Base-by-base conservation (phyloP, 2,888 invertebrate species). In the Melinaea marsaeus region DNA sequence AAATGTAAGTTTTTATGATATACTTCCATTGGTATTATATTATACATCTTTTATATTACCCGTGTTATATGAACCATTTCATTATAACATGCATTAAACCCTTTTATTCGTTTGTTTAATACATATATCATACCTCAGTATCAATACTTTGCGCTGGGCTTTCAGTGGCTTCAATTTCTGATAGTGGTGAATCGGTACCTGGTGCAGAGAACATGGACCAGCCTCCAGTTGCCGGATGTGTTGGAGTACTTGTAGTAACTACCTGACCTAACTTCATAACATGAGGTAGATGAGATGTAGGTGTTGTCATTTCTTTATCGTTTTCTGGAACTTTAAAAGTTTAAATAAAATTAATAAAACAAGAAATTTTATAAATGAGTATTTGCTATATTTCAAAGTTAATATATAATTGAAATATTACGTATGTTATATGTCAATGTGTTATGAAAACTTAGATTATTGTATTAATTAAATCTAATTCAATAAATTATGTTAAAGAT, bases 181-280 rank as follows among this genome's bases (percentile, higher is more conserved):
- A 90, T 2, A 90, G 78, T 0, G 90, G 90, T 2, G 90, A 90
- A 48, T 90, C 89, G 37, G 82, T 80, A 13, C 83, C 84, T 55
- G 84, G 83, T 33, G 81, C 85, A 3, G 85, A 79, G 63, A 90
- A 90, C 48, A 89, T 65, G 0, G 84, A 75, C 90, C 90, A 90
- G 0, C 80, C 83, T 2, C 77, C 83, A 5, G 67, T 66, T 0
- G 77, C 74, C 1, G 87, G 79, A 57, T 89, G 83, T 0, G 90
- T 90, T 0, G 90, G 90, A 0, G 90, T 90, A 58, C 90, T 90
- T 1, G 90, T 90, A 4, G 87, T 85, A 0, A 88, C 88, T 0
- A 76, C 73, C 67, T 86, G 81, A 1, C 78, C 77, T 13, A 88
- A 65, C 56, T 87, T 85, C 9, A 83, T 70, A 0, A 86, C 66